Evolutionary conservation across 1,140 invertebrate genomes (phyloP), one percentile per base, ranked within the genome.

Genomic region (Coenobita brevimanus): DNA sequence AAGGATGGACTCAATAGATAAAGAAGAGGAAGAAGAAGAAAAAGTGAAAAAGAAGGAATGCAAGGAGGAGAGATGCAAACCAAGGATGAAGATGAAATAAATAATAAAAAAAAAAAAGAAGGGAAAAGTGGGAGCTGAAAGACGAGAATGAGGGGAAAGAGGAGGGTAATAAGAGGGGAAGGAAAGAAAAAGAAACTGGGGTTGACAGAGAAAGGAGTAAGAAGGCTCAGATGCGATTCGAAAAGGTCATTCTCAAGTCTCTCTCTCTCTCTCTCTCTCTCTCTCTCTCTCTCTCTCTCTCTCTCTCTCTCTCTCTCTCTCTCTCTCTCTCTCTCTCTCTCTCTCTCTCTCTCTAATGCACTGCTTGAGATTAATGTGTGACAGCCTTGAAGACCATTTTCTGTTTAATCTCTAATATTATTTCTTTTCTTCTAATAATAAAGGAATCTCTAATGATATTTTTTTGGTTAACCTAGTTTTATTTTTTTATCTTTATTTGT

Each of bases 251-350:
- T n/a, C n/a, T 43, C 24, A 1, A 1, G 38, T 76, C 41, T 76
- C 38, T 46, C n/a, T 76, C 36, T n/a, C 36, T 46, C 17, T 43
- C 41, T n/a, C n/a, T 17, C 41, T 76, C 15, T 76, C 4, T 43
- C 17, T 76, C 21, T 50, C n/a, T 76, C 36, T 71, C 67, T 71
- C 67, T 71, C 67, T 71, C 67, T 71, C 67, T 71, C 67, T 71
- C 67, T 71, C 67, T 71, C 67, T 71, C 30, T 30, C 27, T 46
- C 46, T 50, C 46, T 50, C 46, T 17, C 46, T 50, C 6, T 17
- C 17, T 50, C 17, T 17, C 17, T 50, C 46, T 17, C 17, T 17
- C 17, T 17, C 46, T 50, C 17, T 50, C 46, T 17, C 17, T 50
- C 46, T 50, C 46, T 50, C 6, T 50, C 46, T 50, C 46, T 50